Evolutionary conservation across 2,888 invertebrate genomes (phyloP), one percentile per base, ranked within the genome.

Genomic region (Drosophila lacicola): DNA sequence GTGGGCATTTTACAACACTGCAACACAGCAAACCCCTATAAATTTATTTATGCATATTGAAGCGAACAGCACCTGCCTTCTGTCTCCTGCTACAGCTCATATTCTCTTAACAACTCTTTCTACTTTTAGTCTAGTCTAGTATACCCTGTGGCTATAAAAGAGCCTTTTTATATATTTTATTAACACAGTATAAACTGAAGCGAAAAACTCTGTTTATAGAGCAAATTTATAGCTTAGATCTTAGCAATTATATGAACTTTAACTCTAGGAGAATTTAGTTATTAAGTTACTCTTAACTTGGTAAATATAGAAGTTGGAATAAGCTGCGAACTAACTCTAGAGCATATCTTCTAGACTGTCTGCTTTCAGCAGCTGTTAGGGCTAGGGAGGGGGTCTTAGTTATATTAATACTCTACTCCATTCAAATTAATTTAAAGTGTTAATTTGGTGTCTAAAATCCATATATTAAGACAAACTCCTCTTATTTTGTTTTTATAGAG

Each of bases 41-140:
- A 46, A 25, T 25, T 42, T 14, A 8, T 51, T 51, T 60, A 37
- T 50, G 33, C 49, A 64, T 46, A 65, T 63, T 63, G 45, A 11
- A 47, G 36, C 21, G 21, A 14, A 50, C 51, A 33, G 37, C 13
- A 21, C 4, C 58, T 9, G 14, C 9, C 21, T 11, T 3, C 17
- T 11, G 5, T 11, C 11, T n/a, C 8, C 14, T 6, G 9, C 8
- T 49, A 63, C 50, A 67, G 73, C 73, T 64, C 78, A 77, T 72
- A 70, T 82, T 79, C 85, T 87, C 57, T 82, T 70, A 69, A 78
- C 86, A 88, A 78, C 88, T 73, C 70, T 86, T 88, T 78, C 56
- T 72, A 88, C 83, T 73, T 53, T 73, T 53, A 49, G 62, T 50
- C 61, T 47, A 29, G 29, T 29, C 36, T 39, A 33, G 13, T 13